Base-by-base conservation (phyloP, 1,140 invertebrate species). In the Akabosia matsudoensis region DNA sequence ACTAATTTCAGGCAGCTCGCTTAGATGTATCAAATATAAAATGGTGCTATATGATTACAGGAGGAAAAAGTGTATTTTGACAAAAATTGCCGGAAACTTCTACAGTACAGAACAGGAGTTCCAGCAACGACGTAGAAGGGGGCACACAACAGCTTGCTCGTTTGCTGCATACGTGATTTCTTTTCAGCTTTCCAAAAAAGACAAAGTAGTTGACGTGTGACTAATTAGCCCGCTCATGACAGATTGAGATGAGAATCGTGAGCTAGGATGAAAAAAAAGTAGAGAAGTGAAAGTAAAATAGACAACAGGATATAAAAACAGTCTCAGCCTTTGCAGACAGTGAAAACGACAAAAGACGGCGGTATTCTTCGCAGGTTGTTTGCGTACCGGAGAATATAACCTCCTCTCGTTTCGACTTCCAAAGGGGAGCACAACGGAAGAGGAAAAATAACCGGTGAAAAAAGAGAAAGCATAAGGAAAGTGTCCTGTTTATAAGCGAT, bases 161-260 rank as follows among this genome's bases (percentile, higher is more conserved):
- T 28, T 74, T 33, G 71, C 70, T 75, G 75, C 75, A 78, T 78
- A 74, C 75, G 74, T 75, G 77, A 70, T 52, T 78, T 78, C 74
- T 76, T 78, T 34, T 31, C 18, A 26, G 28, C 26, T 70, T 70
- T 24, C 70, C 64, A 73, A 33, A 76, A 37, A 45, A 33, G 33
- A 70, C 67, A 72, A 72, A 72, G 34, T 72, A 72, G 70, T 54
- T 71, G 78, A 79, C 78, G 78, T 79, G 78, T 76, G 78, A 79
- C 75, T 79, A 79, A 79, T 79, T 79, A 79, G 78, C 73, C 78
- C 64, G 76, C 73, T 76, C 74, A 64, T 76, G 78, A 79, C 78
- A 79, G 75, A 79, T 79, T 76, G 78, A 54, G 73, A 76, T 76
- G 71, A 76, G 64, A 71, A 74, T 71, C 37, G 33, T 45, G 33